Base-by-base conservation (phyloP, 2,888 invertebrate genomes). In the Trissoscelio sp. region DNA sequence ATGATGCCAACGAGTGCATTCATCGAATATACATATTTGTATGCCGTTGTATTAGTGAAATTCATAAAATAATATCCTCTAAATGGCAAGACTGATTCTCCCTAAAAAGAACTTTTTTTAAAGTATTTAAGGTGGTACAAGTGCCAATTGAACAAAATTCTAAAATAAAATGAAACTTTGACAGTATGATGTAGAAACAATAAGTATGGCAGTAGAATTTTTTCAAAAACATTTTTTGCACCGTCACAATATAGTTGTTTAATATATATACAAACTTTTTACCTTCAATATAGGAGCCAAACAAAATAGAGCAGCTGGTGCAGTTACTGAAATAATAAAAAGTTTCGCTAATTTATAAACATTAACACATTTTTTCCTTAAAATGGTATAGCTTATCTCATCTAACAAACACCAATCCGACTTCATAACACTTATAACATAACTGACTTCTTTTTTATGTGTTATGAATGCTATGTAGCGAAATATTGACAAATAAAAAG, bases 21-120 rank as follows among this genome's bases (percentile, higher is more conserved):
- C 4, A 82, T 67, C 5, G 85, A 9, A 70, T 86, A 88, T 2
- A 87, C 14, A 37, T 14, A 83, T 48, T 87, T 85, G 79, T 85
- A 90, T 2, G 69, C 20, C 2, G 87, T 87, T 0, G 87, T 85
- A 1, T 48, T 14, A 2, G 86, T 86, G 44, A 88, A 83, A 67
- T 88, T 87, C n/a, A 53, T 28, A 42, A 72, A 86, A 53, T 85
- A 87, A 51, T 88, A 87, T 1, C 89, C 89, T 0, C 87, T 87
- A 46, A 87, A 89, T 0, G 90, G 89, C 0, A 90, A 69, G 3
- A 79, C 5, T 12, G n/a, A 9, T 9, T 28, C 46, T 14, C 31
- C 44, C 51, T 37, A 37, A 55, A 28, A 55, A 46, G n/a, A n/a
- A n/a, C n/a, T n/a, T n/a, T n/a, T n/a, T n/a, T n/a, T n/a, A n/a